Evolutionary conservation across 1,140 invertebrate genomes (phyloP), one percentile per base, ranked within the genome.

Genomic region (Bombus confusus): DNA sequence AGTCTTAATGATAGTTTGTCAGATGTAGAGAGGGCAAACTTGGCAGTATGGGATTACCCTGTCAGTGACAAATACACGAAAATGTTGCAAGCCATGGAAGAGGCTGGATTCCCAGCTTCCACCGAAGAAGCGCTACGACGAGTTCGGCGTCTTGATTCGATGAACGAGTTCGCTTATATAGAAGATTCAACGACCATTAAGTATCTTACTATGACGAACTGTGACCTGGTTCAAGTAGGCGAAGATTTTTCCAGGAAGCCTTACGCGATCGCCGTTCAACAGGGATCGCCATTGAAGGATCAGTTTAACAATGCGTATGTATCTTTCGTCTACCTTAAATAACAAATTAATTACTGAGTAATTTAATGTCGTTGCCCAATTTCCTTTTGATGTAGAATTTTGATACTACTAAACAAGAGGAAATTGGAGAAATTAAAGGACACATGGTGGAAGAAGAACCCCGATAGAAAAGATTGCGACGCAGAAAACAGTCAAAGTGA

Each of bases 41-140:
- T 99, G 25, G 99, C 99, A 0, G 99, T 99, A 0, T 99, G 99
- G 99, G 99, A 99, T 94, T 99, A 99, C 95, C 99, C 99, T 0
- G 98, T 99, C 0, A 99, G 98, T 90, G 99, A 99, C 94, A 99
- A 99, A 91, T 99, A 99, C 94, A 99, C 98, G 2, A 99, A 99
- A 94, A 99, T 99, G 97, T 99, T 98, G 97, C 98, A 99, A 93
- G 98, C 98, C 1, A 99, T 99, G 98, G 97, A 98, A 91, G 98
- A 99, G 88, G 97, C 98, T 0, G 96, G 96, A 0, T 96, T 99
- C 37, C 99, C 99, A 0, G 95, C 96, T 31, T 96, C 95, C 5
- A 95, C 97, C 12, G 97, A 98, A 0, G 97, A 98, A 80, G 99
- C 98, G 0, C 92, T 99, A 0, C 94, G 96, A 25, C 96, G 98